Base-by-base conservation (phyloP, 2,797 vertebrate species). In the Hemitrygon akajei region DNA sequence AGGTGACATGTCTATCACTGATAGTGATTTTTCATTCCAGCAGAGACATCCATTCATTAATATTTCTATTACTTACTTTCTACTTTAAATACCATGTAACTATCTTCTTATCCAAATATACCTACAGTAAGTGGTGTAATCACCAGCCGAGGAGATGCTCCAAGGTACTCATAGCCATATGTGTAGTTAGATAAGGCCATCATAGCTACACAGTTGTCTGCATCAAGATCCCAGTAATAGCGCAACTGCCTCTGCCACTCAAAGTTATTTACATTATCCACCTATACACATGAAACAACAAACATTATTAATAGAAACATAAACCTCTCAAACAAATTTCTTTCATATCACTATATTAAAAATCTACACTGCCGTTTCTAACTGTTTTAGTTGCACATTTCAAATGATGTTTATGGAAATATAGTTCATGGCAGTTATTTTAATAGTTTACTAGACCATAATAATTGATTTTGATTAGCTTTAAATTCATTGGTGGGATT, bases 101-200 rank as follows among this genome's bases (percentile, higher is more conserved):
- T 76, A 47, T 47, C 47, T n/a, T 25, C 60, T 58, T 87, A 30
- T 27, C 60, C 16, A 22, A 91, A 91, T 84, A 40, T 86, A 86
- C 96, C 96, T 97, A 98, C 98, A 37, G 97, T 98, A 77, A 98
- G 97, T 5, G 98, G 98, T 1, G 98, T 98, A 94, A 98, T 98
- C 93, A 98, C 98, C 94, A 98, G 95, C 94, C 98, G 96, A 9
- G 98, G 97, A 93, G 97, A 98, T 22, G 98, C 97, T 91, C 98
- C 98, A 94, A 98, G 95, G 94, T 98, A 98, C 95, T 98, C 98
- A 81, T 98, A 98, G 91, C 96, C 98, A 80, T 98, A 98, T 58
- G 96, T 97, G 94, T 98, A 98, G 93, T 97, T 97, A 47, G 98
- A 98, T 75, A 98, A 96, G 12, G 98, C 98, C 98, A 98, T 98